Evolutionary conservation across 1,140 invertebrate species (phyloP), one percentile per base, ranked within the genome.

Genomic region (Polyergus mexicanus): DNA sequence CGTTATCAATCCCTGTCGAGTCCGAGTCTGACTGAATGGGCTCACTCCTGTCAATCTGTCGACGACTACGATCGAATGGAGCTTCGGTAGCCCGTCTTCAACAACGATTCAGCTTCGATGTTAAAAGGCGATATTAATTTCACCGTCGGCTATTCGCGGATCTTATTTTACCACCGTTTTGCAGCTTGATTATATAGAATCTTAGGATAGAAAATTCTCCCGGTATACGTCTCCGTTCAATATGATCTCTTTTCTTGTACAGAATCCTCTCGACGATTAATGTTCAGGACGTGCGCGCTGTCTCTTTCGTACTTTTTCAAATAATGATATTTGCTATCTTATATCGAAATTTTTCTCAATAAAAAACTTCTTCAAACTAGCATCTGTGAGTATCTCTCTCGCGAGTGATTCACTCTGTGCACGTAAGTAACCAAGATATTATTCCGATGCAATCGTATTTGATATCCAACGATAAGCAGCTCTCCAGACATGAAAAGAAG

Each of bases 391-490:
- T 5, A 22, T 22, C 66, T 69, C 56, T 38, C 56, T 62, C 13
- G 44, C 66, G 65, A 69, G 56, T 85, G 7, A 41, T 78, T 80
- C 83, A 80, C 68, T 88, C 47, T 28, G 60, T 28, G 89, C 88
- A 84, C 84, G 83, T 76, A 77, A 86, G 32, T 58, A 76, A 19
- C 44, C 22, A 38, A 80, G n/a, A 2, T 35, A 32, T 58, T 77
- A 77, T 44, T 28, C 47, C 19, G 22, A 69, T 72, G 41, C 78
- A 22, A 13, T 60, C 78, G 25, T n/a, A 47, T n/a, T 85, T 76
- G 85, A 86, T 84, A 88, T 80, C 71, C 71, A 54, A 32, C 58
- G 87, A 89, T 88, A 88, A 81, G 84, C 16, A 77, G 25, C 22
- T 72, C 25, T 44, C 13, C 65, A 7, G 32, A 75, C 16, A 28